Percentiles rank a stretch among this genome's conserved stretches.
These are phyloP conservation scores for Eulemur rubriventer DNA, from an alignment of 2,797 vertebrate genomes.

Conservation along the genomic window DNA sequence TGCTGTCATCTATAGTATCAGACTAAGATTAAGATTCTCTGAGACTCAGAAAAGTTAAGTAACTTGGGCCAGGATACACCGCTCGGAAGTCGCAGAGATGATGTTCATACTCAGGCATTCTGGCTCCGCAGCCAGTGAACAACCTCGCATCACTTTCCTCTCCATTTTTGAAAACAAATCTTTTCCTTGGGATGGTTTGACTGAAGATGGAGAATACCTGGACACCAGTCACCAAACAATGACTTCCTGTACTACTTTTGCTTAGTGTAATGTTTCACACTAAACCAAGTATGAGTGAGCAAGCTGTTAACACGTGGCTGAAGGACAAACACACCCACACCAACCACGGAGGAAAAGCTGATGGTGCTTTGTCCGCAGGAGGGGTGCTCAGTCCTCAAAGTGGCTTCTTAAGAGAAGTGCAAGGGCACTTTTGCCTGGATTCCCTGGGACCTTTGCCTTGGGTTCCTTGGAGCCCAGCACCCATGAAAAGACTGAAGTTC, in stretches of 20 bases:
- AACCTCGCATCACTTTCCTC: background rate
- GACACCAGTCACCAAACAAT: background rate
- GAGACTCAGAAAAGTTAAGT: background rate
- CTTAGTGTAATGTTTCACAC: background rate
- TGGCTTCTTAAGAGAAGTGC: background rate
- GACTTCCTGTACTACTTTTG: background rate
- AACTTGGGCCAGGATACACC: background rate
- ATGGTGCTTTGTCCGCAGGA: rapidly evolving
- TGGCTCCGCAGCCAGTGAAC: background rate
- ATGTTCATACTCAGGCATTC: background rate
- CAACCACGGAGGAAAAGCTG: background rate
- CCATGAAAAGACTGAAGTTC: too few relatives aligned
- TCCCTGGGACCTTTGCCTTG: background rate
- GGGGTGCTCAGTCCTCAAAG: background rate
- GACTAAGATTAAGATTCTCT: background rate
- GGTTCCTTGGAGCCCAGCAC: background rate
- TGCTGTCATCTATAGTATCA: background rate
- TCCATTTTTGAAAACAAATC: background rate
- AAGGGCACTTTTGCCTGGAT: background rate
- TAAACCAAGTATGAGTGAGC: background rate
- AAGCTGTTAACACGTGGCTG: background rate
- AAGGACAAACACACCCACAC: background rate
- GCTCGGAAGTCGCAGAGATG: background rate
- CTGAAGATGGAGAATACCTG: background rate
- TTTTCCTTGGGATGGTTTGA: background rate